These are phyloP conservation scores for Fissipunctia ypsillon DNA, from an alignment of 2,888 invertebrate genomes.

Conservation along the genomic window DNA sequence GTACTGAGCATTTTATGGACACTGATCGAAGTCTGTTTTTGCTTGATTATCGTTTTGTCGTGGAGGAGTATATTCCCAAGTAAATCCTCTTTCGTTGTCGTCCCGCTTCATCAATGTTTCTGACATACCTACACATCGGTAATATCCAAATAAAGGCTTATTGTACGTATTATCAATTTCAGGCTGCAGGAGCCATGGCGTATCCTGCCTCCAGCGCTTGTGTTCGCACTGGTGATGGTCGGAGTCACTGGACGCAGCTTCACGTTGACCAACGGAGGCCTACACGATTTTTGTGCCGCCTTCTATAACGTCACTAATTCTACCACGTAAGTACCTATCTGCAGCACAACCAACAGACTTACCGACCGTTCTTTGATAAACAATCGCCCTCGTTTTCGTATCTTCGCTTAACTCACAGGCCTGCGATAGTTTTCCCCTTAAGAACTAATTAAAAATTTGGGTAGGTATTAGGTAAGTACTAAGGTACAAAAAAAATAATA, in stretches of 20 bases:
- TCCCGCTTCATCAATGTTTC: neutral
- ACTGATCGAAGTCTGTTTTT: neutral
- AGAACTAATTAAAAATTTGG: too few relatives aligned
- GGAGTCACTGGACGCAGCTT: conserved; percentile 85
- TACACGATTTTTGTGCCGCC: conserved; percentile 82
- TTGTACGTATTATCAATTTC: conserved; percentile 19
- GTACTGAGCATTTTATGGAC: neutral
- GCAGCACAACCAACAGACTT: too few relatives aligned
- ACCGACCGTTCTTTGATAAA: neutral
- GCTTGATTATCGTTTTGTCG: neutral
- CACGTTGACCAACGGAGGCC: conserved; percentile 81
- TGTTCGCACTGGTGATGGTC: conserved; percentile 83
- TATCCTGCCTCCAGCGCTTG: conserved; percentile 82
- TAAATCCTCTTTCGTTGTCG: too few relatives aligned
- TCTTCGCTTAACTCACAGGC: too few relatives aligned
- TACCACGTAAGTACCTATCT: conserved; percentile 78
- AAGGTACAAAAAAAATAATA: too few relatives aligned
- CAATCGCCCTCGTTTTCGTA: neutral
- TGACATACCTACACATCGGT: neutral
- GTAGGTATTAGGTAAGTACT: too few relatives aligned
- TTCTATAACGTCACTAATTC: conserved; percentile 82
- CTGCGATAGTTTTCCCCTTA: too few relatives aligned
- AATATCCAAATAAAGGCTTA: neutral
- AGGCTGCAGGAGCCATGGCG: conserved; percentile 86
- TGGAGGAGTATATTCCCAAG: too few relatives aligned